Percentiles rank a stretch among this genome's conserved stretches.
Conservation (phyloP, 1,140 invertebrate species). For the Periplaneta americana region DNA sequence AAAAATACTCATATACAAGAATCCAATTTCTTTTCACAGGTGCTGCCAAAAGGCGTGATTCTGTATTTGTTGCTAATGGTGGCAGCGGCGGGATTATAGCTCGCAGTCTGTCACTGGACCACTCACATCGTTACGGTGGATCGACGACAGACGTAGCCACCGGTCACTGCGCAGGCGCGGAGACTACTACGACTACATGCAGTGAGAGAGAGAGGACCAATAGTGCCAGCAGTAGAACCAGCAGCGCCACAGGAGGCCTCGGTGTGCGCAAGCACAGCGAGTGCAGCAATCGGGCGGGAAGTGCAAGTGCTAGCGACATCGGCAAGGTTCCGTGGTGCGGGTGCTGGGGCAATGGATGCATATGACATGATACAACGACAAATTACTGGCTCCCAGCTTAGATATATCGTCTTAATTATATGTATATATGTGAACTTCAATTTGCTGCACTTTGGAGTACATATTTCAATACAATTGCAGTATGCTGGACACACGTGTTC, state of each 20-base stretch:
- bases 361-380: constrained; percentile 37
- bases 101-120: background rate
- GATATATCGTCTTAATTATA: background rate
- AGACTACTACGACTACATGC: constrained; percentile 23
- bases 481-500: no score
- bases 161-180: background rate
- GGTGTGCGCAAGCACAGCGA: constrained; percentile 35
- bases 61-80: background rate
- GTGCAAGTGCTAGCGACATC: background rate
- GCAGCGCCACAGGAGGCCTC: constrained; percentile 49
- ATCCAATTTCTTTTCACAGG: background rate
- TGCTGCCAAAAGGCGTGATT: background rate
- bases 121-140: background rate
- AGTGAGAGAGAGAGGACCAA: constrained; percentile 65
- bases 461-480: no score
- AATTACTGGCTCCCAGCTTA: background rate
- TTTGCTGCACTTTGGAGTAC: no score
- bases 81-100: background rate
- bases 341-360: constrained; percentile 81
- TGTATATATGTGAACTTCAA: background rate
- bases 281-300: constrained; percentile 36
- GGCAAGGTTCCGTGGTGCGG: constrained; percentile 77
- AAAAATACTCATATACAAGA: no score
- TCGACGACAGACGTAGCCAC: background rate
- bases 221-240: constrained; percentile 48